These are phyloP conservation scores for Ciconia maguari DNA, from an alignment of 2,113 vertebrate genomes.

Conservation along the genomic window DNA sequence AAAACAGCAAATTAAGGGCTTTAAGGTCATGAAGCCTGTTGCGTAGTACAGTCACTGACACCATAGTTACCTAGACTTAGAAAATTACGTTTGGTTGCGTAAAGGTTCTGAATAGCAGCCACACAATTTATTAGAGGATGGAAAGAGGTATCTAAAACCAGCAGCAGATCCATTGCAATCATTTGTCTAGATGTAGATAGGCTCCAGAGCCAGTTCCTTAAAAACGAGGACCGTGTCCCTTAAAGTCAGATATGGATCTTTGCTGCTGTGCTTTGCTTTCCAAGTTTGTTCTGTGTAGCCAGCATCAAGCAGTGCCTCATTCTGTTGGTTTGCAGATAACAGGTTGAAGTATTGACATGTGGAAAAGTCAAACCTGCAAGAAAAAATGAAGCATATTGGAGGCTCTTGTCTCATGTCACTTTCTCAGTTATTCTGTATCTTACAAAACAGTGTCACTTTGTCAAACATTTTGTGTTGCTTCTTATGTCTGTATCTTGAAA, in stretches of 20 bases:
- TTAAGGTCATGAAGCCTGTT: not conserved
- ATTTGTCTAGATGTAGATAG: not conserved
- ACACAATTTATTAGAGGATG: not conserved
- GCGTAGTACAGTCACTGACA: not conserved
- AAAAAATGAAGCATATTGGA: not conserved
- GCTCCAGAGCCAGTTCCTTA: not conserved
- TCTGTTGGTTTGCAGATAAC: not conserved
- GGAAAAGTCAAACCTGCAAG: not conserved
- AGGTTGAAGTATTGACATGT: not conserved
- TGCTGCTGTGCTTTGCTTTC: not conserved
- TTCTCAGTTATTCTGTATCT: not conserved
- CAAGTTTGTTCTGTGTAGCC: not conserved
- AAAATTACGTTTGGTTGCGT: not conserved
- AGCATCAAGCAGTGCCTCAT: not conserved
- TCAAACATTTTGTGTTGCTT: not conserved
- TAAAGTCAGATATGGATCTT: not conserved
- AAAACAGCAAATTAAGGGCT: not conserved
- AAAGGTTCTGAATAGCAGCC: not conserved
- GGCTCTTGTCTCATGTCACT: not conserved
- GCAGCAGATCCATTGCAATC: not conserved
- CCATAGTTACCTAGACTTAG: not conserved
- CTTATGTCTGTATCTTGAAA: not conserved
- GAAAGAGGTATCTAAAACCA: not conserved
- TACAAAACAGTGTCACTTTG: not conserved
- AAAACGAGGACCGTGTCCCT: rapidly evolving